Evolutionary conservation across 2,113 vertebrate species (phyloP).

Genomic region (Lontra canadensis): DNA sequence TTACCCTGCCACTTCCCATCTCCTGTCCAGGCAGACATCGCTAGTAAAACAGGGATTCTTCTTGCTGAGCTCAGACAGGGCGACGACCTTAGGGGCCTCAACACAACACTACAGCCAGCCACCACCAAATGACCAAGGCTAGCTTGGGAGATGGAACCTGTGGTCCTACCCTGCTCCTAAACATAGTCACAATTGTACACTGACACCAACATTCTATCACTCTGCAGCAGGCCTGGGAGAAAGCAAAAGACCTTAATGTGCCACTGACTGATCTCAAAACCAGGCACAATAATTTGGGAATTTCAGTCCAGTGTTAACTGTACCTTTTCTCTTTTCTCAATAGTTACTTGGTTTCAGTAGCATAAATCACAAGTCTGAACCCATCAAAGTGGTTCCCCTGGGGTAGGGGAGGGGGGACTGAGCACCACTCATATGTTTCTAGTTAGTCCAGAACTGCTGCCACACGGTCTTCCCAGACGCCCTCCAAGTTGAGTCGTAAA

Average conservation of each 20-base stretch:
- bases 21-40: neutral
- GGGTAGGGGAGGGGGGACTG: rapidly evolving
- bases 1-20: neutral
- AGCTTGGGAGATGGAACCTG: neutral
- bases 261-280: neutral
- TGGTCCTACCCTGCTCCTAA: neutral
- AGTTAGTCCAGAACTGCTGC: neutral
- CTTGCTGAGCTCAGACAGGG: neutral
- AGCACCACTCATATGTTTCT: neutral
- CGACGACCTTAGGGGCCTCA: neutral
- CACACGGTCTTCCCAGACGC: neutral
- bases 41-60: neutral
- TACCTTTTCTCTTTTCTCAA: neutral
- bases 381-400: neutral
- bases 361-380: neutral
- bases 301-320: neutral
- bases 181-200: neutral
- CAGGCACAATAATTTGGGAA: neutral
- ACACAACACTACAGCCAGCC: neutral
- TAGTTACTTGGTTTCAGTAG: neutral
- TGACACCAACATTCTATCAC: neutral
- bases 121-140: neutral
- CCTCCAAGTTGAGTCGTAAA: neutral
- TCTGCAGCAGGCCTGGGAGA: neutral
- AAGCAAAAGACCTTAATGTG: neutral